These are phyloP conservation scores for Chloroceryle amazona DNA, from an alignment of 2,797 vertebrate genomes.

Conservation along the genomic window DNA sequence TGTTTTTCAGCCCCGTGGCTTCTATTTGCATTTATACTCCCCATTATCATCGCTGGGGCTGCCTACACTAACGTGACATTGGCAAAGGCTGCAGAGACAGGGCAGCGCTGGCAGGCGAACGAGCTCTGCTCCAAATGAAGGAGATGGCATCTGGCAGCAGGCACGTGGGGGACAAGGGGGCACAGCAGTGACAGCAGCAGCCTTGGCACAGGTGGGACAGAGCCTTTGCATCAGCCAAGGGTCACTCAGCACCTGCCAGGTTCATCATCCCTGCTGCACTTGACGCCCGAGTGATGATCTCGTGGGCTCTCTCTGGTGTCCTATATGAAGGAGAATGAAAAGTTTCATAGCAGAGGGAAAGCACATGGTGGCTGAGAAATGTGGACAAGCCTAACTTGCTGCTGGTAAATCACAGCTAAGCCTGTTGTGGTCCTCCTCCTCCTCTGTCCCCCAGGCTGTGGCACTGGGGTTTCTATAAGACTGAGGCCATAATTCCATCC, in stretches of 20 bases:
- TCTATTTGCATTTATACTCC: not conserved
- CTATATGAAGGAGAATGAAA: not conserved
- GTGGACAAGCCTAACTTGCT: not conserved
- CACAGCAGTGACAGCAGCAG: not conserved
- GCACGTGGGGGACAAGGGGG: not conserved
- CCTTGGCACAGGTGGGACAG: not conserved
- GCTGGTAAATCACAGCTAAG: not conserved
- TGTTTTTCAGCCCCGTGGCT: not conserved
- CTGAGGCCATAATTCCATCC: not conserved
- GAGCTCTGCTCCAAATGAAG: not conserved
- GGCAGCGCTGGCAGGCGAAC: accelerated
- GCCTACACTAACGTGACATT: accelerated
- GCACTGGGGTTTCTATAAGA: not conserved
- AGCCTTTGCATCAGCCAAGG: not conserved
- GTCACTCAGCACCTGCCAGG: not conserved
- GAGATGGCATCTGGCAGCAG: not conserved
- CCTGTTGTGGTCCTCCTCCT: not conserved
- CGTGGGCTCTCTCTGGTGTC: not conserved
- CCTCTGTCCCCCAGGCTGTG: no score
- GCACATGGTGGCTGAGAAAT: accelerated
- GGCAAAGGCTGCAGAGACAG: not conserved
- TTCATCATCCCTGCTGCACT: not conserved
- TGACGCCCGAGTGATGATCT: not conserved
- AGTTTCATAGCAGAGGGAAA: not conserved
- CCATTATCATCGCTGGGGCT: not conserved